Evolutionary conservation across 2,797 vertebrate genomes (phyloP).

Genomic region (Champsocephalus gunnari): DNA sequence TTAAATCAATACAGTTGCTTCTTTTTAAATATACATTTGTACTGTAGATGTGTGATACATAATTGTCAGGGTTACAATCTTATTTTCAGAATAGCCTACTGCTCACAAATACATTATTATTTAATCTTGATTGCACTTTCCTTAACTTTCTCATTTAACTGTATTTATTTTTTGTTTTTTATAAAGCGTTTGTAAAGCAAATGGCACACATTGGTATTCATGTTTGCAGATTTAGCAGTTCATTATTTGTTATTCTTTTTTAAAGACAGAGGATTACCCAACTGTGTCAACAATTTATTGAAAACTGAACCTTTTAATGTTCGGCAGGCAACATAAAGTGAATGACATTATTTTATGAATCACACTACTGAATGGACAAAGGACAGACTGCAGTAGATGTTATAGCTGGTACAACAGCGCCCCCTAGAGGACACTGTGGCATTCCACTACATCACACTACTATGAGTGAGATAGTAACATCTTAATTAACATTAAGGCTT

Average conservation of each 20-base stretch:
- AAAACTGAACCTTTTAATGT: not conserved
- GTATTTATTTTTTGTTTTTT: not conserved
- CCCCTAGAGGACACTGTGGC: constrained; percentile 16
- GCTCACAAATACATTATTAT: no score
- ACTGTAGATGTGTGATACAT: not conserved
- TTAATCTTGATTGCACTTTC: no score
- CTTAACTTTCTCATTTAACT: no score
- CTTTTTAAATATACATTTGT: not conserved
- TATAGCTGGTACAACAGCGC: constrained; percentile 10
- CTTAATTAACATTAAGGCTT: not conserved
- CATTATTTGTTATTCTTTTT: not conserved
- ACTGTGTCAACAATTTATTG: not conserved
- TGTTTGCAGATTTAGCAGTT: not conserved
- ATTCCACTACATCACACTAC: not conserved
- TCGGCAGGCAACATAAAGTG: not conserved
- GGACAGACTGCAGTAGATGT: constrained; percentile 7
- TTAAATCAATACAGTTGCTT: constrained; percentile 29
- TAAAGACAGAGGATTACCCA: not conserved
- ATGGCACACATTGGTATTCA: not conserved
- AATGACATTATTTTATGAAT: constrained; percentile 54
- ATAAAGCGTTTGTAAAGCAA: not conserved
- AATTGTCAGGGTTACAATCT: not conserved
- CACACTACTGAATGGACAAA: constrained; percentile 5
- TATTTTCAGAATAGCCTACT: no score
- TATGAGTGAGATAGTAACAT: not conserved